Base-by-base conservation (phyloP, 2,888 invertebrate species). In the Cerastoderma edule region DNA sequence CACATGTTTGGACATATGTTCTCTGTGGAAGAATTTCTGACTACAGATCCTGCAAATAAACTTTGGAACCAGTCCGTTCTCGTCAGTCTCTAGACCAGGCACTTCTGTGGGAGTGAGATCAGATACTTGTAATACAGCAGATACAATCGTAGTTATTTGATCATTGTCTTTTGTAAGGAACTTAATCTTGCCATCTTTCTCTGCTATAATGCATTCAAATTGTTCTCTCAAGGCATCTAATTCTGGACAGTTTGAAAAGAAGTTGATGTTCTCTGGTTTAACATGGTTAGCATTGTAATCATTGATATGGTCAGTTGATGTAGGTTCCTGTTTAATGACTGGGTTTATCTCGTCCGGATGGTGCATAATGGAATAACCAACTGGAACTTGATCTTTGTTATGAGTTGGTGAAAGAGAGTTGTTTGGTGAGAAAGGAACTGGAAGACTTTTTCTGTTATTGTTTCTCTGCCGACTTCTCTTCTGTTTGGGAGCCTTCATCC, bases 141-240 rank as follows among this genome's bases (percentile, higher is more conserved):
- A 10, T 6, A 57, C 66, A 19, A 67, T 66, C 4, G 44, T 16
- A 16, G 53, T 28, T 2, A 78, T 74, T 35, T 78, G 73, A 53
- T 75, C 74, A 64, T 78, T 78, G 44, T 78, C 78, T 24, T 68
- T 71, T 13, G 75, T 74, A 46, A 64, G 64, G 46, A 74, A 78
- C 48, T 50, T 53, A 0, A 56, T 19, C 19, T 54, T 46, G 2
- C 64, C 69, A 46, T 72, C 60, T 28, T 22, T 63, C 30, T 64
- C 71, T 3, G 54, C 50, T 19, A 67, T 50, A 13, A 39, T 22
- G 33, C 60, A 60, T 22, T 39, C 39, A 27, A 24, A 60, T 35
- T 8, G n/a, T 16, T 35, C 35, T 67, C 56, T 67, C 24, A 39
- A 33, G 8, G 35, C 28, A 39, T 50, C 35, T n/a, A 54, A 27